Conservation (phyloP, 2,888 invertebrate species). For the Zootermopsis nevadensis region DNA sequence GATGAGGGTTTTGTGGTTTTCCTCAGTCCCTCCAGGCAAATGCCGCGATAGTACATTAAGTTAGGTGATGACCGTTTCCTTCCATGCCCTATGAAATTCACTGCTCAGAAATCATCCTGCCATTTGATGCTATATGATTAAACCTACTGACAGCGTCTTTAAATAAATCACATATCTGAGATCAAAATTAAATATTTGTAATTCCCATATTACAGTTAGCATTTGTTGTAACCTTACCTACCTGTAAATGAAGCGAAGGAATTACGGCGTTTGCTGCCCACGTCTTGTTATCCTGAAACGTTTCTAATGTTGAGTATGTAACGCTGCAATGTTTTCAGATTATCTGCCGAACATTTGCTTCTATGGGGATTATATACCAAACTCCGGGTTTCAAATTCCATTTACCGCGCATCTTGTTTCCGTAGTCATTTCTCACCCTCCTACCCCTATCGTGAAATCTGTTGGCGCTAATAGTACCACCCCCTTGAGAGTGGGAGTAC, state of each 20-base stretch:
- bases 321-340: not conserved
- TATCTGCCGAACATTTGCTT: not conserved
- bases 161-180: not conserved
- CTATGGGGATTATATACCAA: slow-evolving; percentile 23
- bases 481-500: slow-evolving; percentile 33
- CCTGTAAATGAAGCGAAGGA: not conserved
- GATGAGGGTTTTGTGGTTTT: too few relatives aligned
- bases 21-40: too few relatives aligned
- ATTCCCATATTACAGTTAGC: not conserved
- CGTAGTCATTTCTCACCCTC: slow-evolving; percentile 14
- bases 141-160: not conserved
- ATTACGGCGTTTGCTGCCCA: not conserved
- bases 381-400: slow-evolving; percentile 33
- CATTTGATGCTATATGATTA: not conserved
- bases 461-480: slow-evolving; percentile 6
- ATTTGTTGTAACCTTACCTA: not conserved
- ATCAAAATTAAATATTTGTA: not conserved
- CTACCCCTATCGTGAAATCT: not conserved
- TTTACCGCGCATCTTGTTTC: slow-evolving; percentile 44
- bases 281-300: not conserved
- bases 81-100: too few relatives aligned
- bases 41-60: too few relatives aligned
- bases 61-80: too few relatives aligned
- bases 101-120: not conserved
- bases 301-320: not conserved